Percentiles rank a stretch among this genome's conserved stretches.
phyloP scores from a whole-genome alignment of 2,797 vertebrate genomes.

The Anguilla anguilla region DNA sequence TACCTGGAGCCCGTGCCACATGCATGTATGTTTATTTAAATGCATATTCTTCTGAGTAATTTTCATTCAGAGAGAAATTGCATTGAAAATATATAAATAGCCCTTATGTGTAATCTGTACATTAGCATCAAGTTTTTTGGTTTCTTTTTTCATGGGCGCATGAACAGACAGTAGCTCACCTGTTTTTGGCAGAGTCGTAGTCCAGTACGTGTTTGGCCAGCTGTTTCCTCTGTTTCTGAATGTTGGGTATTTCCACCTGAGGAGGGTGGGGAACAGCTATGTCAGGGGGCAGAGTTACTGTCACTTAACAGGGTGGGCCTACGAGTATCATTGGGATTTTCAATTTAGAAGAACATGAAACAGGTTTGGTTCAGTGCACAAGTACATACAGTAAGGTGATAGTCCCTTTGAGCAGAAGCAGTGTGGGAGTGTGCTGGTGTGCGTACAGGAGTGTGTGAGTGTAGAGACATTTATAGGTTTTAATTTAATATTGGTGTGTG shows the following conservation, averaged over 20 bases:
- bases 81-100: too few relatives aligned
- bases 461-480: too few relatives aligned
- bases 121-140: too few relatives aligned
- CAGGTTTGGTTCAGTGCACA: neutral
- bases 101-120: too few relatives aligned
- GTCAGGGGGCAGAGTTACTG: neutral
- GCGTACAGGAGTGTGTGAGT: neutral
- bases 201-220: constrained; percentile 91
- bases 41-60: neutral
- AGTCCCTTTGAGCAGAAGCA: neutral
- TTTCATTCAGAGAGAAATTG: too few relatives aligned
- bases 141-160: neutral
- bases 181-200: constrained; percentile 91
- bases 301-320: neutral
- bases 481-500: too few relatives aligned
- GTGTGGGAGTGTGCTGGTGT: neutral
- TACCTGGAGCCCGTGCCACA: constrained; percentile 71
- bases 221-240: constrained; percentile 94
- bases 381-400: constrained; percentile 21
- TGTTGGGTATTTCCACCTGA: constrained; percentile 93
- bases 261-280: constrained; percentile 20
- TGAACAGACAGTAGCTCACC: constrained; percentile 60
- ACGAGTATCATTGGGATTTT: neutral
- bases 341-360: neutral
- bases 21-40: neutral